A percentile compares a stretch with the other conserved stretches of the same genome.
These are phyloP conservation scores for Drosophila ogumai DNA, from an alignment of 1,140 invertebrate species.

Conservation along the genomic window DNA sequence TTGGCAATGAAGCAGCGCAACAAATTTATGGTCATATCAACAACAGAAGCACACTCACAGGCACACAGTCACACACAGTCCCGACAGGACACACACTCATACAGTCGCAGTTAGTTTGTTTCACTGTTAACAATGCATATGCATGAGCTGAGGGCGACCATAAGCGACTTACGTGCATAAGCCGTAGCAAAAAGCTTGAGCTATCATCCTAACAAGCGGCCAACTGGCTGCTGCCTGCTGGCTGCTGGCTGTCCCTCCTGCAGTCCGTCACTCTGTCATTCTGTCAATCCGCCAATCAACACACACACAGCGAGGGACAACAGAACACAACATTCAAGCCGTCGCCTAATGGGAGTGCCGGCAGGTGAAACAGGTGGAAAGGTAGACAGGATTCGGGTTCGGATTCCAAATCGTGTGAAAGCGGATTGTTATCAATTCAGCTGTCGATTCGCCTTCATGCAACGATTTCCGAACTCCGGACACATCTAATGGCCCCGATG, in stretches of 20 bases:
- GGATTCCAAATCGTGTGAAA: conserved; percentile 50
- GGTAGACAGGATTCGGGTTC: conserved; percentile 7
- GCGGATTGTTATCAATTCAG: conserved; percentile 71
- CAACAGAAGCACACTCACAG: conserved; percentile 47
- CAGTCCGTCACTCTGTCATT: conserved; percentile 31
- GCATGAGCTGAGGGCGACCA: conserved; percentile 68
- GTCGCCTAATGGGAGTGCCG: conserved; percentile 11
- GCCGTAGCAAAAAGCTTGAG: conserved; percentile 65
- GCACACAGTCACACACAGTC: background rate
- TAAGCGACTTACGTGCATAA: conserved; percentile 82
- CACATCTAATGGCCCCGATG: conserved; percentile 44
- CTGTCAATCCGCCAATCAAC: conserved; percentile 44
- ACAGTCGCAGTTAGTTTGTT: conserved; percentile 39
- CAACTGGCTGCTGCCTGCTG: conserved; percentile 6
- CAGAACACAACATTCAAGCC: conserved; percentile 5
- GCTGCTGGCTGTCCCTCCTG: conserved; percentile 4
- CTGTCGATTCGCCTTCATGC: conserved; percentile 47
- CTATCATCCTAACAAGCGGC: conserved; percentile 73
- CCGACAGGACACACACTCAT: conserved; percentile 9
- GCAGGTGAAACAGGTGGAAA: conserved; percentile 20
- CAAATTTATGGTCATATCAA: conserved; percentile 78
- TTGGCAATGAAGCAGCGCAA: conserved; percentile 63
- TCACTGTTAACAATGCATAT: conserved; percentile 57
- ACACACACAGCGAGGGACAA: background rate
- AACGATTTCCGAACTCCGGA: conserved; percentile 9